Percentiles rank a stretch among this genome's conserved stretches.
Conservation (phyloP, 2,113 vertebrate genomes). For the Hemiscyllium ocellatum region DNA sequence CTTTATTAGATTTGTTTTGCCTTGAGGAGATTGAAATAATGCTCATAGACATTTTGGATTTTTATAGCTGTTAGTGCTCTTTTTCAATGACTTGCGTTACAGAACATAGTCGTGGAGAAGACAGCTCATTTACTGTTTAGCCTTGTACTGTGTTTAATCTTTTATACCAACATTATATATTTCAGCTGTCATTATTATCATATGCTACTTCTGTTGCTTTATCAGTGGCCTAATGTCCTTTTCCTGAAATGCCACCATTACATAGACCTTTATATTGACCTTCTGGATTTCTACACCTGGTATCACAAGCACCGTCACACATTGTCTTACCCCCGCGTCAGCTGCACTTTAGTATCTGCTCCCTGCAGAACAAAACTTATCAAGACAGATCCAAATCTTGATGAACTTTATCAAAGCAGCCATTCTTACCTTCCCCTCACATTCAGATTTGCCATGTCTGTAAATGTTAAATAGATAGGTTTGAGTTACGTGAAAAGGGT, state of each 20-base stretch:
- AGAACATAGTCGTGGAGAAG: not conserved
- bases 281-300: not conserved
- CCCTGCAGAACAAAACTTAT: not conserved
- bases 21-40: not conserved
- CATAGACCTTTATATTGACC: not conserved
- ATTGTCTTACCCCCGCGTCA: not conserved
- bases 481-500: too few relatives aligned
- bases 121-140: not conserved
- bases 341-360: not conserved
- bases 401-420: not conserved
- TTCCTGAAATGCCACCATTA: slow-evolving; percentile 21
- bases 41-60: not conserved
- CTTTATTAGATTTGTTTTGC: slow-evolving; percentile 4
- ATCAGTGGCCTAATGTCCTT: not conserved
- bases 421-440: not conserved
- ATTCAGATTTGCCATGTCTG: not conserved
- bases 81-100: not conserved
- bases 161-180: slow-evolving; percentile 2
- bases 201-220: not conserved
- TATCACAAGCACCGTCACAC: not conserved
- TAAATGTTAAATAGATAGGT: not conserved
- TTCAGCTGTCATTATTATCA: not conserved
- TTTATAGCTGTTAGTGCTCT: not conserved
- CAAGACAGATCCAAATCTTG: not conserved
- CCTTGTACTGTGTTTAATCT: not conserved